Percentiles rank a stretch among this genome's conserved stretches.
These are phyloP conservation scores for Macaria notata DNA, from an alignment of 2,888 invertebrate genomes.

Conservation along the genomic window DNA sequence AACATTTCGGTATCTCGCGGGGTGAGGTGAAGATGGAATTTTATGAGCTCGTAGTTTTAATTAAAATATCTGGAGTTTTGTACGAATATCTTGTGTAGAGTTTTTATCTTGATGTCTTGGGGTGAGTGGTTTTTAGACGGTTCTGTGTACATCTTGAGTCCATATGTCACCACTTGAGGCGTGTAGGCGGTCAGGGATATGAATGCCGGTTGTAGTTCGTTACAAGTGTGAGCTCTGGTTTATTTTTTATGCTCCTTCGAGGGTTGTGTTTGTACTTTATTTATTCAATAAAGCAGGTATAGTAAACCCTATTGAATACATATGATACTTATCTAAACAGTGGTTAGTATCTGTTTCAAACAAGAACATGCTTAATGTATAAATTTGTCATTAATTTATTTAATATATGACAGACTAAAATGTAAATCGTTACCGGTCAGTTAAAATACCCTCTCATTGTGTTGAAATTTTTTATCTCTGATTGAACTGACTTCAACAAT, in stretches of 20 bases:
- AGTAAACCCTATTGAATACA: too few species aligned
- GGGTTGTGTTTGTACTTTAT: too few species aligned
- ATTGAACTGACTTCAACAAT: too few species aligned
- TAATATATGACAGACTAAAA: too few species aligned
- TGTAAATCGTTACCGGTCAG: too few species aligned
- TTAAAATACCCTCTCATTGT: too few species aligned
- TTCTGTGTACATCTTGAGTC: constrained; percentile 37
- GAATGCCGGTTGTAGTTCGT: constrained; percentile 8
- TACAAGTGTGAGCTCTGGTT: constrained; percentile 1
- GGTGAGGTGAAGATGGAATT: constrained; percentile 13
- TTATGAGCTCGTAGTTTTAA: constrained; percentile 22
- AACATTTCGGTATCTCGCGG: constrained; percentile 18
- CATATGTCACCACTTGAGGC: constrained; percentile 44
- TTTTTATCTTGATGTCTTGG: constrained; percentile 11
- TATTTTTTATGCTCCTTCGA: not conserved
- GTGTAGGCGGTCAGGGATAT: constrained; percentile 10
- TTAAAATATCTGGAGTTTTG: constrained; percentile 20
- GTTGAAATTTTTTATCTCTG: too few species aligned
- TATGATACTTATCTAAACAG: too few species aligned
- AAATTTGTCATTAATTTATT: too few species aligned
- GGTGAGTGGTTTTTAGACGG: constrained; percentile 26
- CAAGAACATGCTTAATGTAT: too few species aligned
- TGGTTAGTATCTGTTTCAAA: too few species aligned
- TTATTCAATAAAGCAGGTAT: too few species aligned
- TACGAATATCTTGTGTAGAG: constrained; percentile 15